Evolutionary conservation across 2,113 vertebrate genomes (phyloP), one percentile per base, ranked within the genome.

Genomic region (Astur gentilis): DNA sequence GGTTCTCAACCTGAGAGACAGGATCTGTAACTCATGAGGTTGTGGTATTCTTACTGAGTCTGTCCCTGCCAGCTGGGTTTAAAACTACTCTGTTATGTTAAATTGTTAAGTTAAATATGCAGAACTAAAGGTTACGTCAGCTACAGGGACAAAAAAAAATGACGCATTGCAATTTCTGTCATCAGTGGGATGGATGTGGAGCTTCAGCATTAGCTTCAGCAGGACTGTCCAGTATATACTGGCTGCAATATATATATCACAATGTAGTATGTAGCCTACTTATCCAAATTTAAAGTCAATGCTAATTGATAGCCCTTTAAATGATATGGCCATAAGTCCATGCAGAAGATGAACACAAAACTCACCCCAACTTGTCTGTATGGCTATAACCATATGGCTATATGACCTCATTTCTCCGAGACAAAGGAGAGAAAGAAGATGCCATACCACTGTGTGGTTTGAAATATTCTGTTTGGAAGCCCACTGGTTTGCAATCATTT

Each of bases 401-500:
- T n/a, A 83, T 54, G 10, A n/a, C 36, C 22, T 92, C 27, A 67
- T 45, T 75, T 71, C 13, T 42, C 32, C 52, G 20, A 64, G 22
- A 50, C 19, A 70, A 72, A 79, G 15, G 17, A 70, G 12, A 8
- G 20, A 29, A 91, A 88, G 29, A 57, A 78, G 22, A 42, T 45
- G 9, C 6, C 3, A 7, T 9, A 67, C 6, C 7, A 7, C n/a
- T 76, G 14, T 50, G 12, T 25, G 4, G 10, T 42, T 83, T 85
- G 52, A 79, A 83, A 79, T 55, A 34, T 0, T 55, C 27, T 45
- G 3, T 66, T 77, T 75, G 38, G 26, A 76, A 55, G 26, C 6
- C 21, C 6, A 42, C 23, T 26, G 7, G 5, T 86, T 89, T 0
- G 0, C 21, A 55, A 1, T 26, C 2, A 25, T 16, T 84, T 81